Base-by-base conservation (phyloP, 2,888 invertebrate species). In the Pasiphila rectangulata region DNA sequence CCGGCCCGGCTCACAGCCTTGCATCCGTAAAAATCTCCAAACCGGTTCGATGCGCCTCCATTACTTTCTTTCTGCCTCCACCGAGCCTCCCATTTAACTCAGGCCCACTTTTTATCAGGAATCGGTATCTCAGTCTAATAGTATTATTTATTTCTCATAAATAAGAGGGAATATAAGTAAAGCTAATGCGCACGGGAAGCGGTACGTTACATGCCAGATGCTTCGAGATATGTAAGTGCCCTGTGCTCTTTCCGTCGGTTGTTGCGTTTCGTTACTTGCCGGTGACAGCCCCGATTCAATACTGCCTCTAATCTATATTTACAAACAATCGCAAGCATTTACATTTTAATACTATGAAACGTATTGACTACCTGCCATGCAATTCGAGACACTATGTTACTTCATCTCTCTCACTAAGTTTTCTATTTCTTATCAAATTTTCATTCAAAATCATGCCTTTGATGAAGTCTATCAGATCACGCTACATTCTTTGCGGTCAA, bases 121-220 rank as follows among this genome's bases (percentile, higher is more conserved):
- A 86, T 88, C 84, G 84, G 86, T 86, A 88, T 88, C 88, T 87
- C 84, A 72, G 79, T 85, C 86, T 87, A 87, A 85, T 88, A 87
- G 85, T 87, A 88, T 88, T 87, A 87, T 88, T 88, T 87, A 87
- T 88, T 85, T 84, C 84, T 86, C 86, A 86, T 87, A 86, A 87
- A 87, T 86, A 87, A 86, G 75, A 77, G 75, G 77, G 82, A 82
- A 83, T 83, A 83, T 83, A 83, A 80, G 82, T 84, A 77, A 85
- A 82, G 81, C 79, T 82, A 85, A 87, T 80, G 83, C 79, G 72
- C 71, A 77, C 80, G 80, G 81, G 82, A 79, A 83, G 80, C 81
- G 79, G 80, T 79, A 80, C 73, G 79, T 83, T 83, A 83, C 79
- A 77, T 72, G 81, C 77, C 75, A 75, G 81, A 80, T 81, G 76